Conservation (phyloP, 2,113 vertebrate genomes). For the Anarrhichthys ocellatus region DNA sequence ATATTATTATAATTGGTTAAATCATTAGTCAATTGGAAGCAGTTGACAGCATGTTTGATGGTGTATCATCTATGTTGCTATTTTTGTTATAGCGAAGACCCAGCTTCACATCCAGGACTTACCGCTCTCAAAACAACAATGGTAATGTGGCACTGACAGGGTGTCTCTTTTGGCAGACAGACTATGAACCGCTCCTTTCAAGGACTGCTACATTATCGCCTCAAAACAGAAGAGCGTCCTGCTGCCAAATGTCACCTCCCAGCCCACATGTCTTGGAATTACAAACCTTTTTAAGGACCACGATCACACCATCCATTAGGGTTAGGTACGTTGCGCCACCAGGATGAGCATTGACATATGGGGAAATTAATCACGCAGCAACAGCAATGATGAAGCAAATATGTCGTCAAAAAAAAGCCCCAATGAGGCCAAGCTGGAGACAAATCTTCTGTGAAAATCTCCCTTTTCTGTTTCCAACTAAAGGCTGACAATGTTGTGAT, state of each 20-base stretch:
- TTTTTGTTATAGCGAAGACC: conserved; percentile 15
- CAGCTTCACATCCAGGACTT: conserved; percentile 33
- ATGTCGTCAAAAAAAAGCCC: not conserved
- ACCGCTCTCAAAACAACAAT: conserved; percentile 33
- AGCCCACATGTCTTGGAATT: conserved; percentile 37
- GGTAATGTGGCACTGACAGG: conserved; percentile 32
- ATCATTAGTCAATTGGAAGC: not conserved
- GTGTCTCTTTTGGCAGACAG: conserved; percentile 47
- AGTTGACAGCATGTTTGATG: not conserved
- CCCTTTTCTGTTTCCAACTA: not conserved
- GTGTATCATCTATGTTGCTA: not conserved
- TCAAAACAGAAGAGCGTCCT: conserved; percentile 50
- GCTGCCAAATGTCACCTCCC: conserved; percentile 51
- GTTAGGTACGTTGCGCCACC: conserved; percentile 3
- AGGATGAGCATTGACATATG: conserved; percentile 16
- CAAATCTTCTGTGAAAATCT: not conserved
- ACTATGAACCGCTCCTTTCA: conserved; percentile 19
- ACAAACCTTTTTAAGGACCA: conserved; percentile 31
- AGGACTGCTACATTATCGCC: conserved; percentile 56
- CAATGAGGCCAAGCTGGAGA: not conserved
- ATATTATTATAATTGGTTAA: not conserved
- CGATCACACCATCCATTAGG: conserved; percentile 35
- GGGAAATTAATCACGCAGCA: conserved; percentile 24
- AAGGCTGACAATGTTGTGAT: not conserved
- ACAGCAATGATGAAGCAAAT: conserved; percentile 7